Base-by-base conservation (phyloP, 1,140 invertebrate genomes). In the Chironomus striatipennis region DNA sequence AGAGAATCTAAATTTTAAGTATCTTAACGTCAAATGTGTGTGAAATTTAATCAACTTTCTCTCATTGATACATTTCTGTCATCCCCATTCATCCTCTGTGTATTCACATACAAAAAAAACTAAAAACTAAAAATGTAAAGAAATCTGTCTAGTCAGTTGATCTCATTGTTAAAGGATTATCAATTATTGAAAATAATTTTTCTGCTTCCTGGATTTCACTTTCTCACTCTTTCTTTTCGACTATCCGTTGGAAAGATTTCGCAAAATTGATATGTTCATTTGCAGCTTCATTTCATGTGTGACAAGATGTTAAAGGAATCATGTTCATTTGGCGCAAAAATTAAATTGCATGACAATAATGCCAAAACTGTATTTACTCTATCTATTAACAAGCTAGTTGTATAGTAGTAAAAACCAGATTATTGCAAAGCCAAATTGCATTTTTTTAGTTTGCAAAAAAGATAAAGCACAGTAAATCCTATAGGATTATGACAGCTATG, bases 11-110 rank as follows among this genome's bases (percentile, higher is more conserved):
- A 34, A 34, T 2, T 34, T 34, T 34, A 34, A 34, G 24, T 34
- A 34, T 34, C 24, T 34, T 34, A 34, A 34, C 12, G n/a, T 57
- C 47, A 57, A n/a, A 15, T 57, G 65, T 70, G 65, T 70, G 65
- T 70, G 65, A 70, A 70, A 70, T 70, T 70, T 70, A 70, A 70
- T 70, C 65, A 70, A 70, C 65, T 70, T 70, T 70, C 65, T 70
- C 24, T 18, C 65, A 21, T 70, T 9, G n/a, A n/a, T 10, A 10
- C 65, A 20, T 70, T 18, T 70, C 9, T 70, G 17, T 70, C 17
- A 18, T 70, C 17, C 18, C 65, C 17, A 15, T 70, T 70, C 20
- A 20, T 20, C 18, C 20, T 70, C 65, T 70, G 20, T 12, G 7
- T 57, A 12, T 57, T n/a, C 47, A 12, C 24, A 34, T n/a, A n/a